Base-by-base conservation (phyloP, 2,888 invertebrate species). In the Drosophila fulvimacula region DNA sequence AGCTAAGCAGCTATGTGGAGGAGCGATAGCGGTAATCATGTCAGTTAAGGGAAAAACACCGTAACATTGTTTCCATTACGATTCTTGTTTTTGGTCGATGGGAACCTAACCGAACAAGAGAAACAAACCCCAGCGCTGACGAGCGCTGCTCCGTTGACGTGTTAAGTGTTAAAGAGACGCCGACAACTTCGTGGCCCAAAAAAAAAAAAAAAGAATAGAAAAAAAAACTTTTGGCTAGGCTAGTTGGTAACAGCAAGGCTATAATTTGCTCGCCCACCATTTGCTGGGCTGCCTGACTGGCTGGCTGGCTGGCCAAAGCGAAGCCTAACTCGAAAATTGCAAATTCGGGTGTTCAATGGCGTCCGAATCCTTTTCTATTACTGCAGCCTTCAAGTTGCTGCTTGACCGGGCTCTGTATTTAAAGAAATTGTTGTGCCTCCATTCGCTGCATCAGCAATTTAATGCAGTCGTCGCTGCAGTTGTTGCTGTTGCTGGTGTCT, bases 321-420 rank as follows among this genome's bases (percentile, higher is more conserved):
- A 74, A 76, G 88, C 76, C 75, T 88, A 86, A 81, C 83, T 85
- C 77, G 88, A 88, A 84, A 84, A 84, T 88, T 88, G 79, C 88
- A 84, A 84, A 88, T 84, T 84, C 87, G 88, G 86, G 79, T 88
- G 83, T 73, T 81, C 82, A 87, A 82, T 84, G 67, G 72, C 62
- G 64, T 80, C 64, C 52, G 65, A 72, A 82, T 85, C 76, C 81
- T 88, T 85, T 85, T 84, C 86, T 86, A 81, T 82, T 79, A 83
- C 87, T 59, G 49, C 51, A 56, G 59, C 46, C 68, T 15, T 38
- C 38, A 21, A 57, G 65, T 53, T 58, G 55, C 56, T 70, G 65
- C 52, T 55, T 64, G 60, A 39, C 55, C 48, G 59, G 15, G 73
- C 73, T 80, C 88, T 85, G 76, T 83, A 82, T 80, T 83, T 83